Conservation (phyloP, 53 echinoderm and acorn worm species). For the Glandiceps talaboti region DNA sequence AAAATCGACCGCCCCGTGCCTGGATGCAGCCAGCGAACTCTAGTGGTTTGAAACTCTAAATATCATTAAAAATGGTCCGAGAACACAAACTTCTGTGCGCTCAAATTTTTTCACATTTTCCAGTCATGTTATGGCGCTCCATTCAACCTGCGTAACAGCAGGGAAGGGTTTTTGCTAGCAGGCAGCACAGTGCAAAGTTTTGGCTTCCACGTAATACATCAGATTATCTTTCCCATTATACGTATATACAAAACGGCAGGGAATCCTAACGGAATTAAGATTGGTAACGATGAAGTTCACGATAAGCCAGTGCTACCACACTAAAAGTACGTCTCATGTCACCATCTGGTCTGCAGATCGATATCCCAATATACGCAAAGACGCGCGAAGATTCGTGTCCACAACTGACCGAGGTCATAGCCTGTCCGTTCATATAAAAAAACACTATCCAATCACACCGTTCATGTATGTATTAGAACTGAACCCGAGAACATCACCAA, state of each 20-base stretch:
- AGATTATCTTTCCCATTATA: background rate
- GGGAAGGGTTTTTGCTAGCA: background rate
- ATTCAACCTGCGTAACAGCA: background rate
- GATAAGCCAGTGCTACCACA: background rate
- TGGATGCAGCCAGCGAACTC: too few species aligned
- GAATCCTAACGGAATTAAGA: background rate
- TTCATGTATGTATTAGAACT: too few species aligned
- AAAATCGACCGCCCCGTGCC: too few species aligned
- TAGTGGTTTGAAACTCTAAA: too few species aligned
- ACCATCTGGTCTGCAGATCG: background rate
- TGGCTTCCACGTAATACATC: background rate
- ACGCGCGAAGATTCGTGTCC: background rate
- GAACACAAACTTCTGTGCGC: too few species aligned
- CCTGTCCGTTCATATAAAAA: background rate
- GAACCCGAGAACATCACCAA: too few species aligned
- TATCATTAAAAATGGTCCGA: too few species aligned
- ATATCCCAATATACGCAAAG: background rate
- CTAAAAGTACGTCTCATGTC: background rate
- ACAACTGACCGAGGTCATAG: background rate
- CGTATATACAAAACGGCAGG: background rate
- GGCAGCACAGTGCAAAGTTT: background rate
- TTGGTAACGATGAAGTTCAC: background rate
- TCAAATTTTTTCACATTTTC: too few species aligned
- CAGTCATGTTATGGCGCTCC: too few species aligned
- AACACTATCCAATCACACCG: too few species aligned